Evolutionary conservation across 2,888 invertebrate genomes (phyloP).

Genomic region (Melanotus villosus): DNA sequence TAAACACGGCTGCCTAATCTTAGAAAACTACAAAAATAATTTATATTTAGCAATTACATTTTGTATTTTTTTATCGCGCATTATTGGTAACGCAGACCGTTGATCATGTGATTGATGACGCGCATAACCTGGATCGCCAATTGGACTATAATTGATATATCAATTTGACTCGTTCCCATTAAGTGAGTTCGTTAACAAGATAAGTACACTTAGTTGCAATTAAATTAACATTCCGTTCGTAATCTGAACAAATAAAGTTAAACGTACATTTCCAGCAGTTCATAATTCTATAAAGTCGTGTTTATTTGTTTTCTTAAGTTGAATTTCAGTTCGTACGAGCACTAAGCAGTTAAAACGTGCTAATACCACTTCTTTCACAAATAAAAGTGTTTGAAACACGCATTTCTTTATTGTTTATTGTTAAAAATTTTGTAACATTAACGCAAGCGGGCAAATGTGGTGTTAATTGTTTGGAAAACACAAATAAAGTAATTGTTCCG

Average conservation of each 20-base stretch:
- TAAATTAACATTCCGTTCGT: slow-evolving; percentile 22
- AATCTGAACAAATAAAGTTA: slow-evolving; percentile 1
- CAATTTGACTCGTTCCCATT: neutral
- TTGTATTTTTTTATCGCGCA: no score
- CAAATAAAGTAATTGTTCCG: neutral
- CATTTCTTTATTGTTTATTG: neutral
- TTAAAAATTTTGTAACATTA: no score
- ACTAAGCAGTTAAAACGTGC: slow-evolving; percentile 27
- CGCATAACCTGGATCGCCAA: no score
- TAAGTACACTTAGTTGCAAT: slow-evolving; percentile 8
- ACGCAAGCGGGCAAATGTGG: neutral
- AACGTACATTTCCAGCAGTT: neutral
- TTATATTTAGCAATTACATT: no score
- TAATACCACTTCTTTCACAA: slow-evolving; percentile 6
- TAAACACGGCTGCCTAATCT: no score
- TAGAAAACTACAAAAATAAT: no score
- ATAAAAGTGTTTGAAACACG: neutral
- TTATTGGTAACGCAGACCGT: no score
- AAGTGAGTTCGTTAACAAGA: neutral
- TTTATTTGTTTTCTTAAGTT: neutral
- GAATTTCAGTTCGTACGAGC: slow-evolving; percentile 10
- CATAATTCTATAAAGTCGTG: neutral
- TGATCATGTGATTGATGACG: no score
- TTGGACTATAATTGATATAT: slow-evolving; percentile 6
- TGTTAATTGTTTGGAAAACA: neutral